phyloP scores from a whole-genome alignment of 2,113 vertebrate species.

The Carettochelys insculpta region DNA sequence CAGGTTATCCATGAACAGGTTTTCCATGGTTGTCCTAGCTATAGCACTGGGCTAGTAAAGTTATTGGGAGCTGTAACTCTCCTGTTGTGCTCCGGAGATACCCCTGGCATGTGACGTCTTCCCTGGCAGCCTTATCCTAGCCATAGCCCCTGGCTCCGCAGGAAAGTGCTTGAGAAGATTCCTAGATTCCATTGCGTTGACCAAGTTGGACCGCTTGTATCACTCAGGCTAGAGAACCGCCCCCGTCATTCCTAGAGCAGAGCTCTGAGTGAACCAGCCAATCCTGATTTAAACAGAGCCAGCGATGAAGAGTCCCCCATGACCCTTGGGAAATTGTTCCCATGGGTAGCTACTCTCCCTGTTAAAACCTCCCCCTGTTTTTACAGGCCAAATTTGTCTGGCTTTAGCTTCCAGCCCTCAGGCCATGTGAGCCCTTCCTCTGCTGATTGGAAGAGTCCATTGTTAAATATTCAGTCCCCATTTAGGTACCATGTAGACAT shows the following conservation, averaged over 20 bases:
- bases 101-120: neutral
- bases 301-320: neutral
- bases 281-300: neutral
- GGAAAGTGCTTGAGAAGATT: neutral
- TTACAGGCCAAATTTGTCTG: neutral
- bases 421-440: neutral
- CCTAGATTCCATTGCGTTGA: neutral
- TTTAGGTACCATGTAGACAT: neutral
- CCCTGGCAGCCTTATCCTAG: neutral
- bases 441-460: neutral
- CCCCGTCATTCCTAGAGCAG: neutral
- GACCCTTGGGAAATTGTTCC: neutral
- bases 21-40: neutral
- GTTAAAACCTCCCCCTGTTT: neutral
- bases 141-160: neutral
- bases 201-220: too few species aligned
- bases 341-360: neutral
- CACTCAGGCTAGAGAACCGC: neutral
- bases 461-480: neutral
- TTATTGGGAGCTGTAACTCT: neutral
- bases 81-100: neutral
- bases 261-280: neutral
- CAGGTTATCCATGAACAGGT: neutral
- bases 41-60: neutral
- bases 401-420: neutral